These are phyloP conservation scores for Melospiza georgiana DNA, from an alignment of 2,113 vertebrate species.

Conservation along the genomic window DNA sequence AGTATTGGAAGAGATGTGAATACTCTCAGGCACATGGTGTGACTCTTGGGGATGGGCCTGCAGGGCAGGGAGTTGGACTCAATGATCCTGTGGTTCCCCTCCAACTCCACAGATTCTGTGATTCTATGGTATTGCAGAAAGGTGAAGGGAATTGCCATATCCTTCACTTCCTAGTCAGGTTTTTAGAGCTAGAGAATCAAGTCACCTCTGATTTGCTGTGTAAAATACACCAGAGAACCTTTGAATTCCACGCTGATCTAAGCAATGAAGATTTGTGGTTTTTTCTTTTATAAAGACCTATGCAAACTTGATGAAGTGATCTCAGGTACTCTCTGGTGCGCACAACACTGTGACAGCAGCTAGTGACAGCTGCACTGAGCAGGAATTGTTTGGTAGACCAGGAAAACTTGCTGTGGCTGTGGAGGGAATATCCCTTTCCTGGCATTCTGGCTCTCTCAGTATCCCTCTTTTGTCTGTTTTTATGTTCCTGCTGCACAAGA, in stretches of 20 bases:
- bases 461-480: slow-evolving; percentile 56
- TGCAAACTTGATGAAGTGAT: not conserved
- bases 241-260: not conserved
- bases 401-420: not conserved
- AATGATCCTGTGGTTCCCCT: not conserved
- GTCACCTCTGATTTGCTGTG: not conserved
- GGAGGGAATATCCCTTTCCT: slow-evolving; percentile 33
- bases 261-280: not conserved
- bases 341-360: not conserved
- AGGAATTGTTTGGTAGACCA: not conserved
- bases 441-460: slow-evolving; percentile 50
- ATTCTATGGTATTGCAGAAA: not conserved
- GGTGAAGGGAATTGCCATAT: not conserved
- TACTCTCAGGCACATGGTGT: not conserved
- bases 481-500: slow-evolving; percentile 40
- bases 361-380: not conserved
- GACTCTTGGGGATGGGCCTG: not conserved
- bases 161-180: not conserved
- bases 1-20: not conserved
- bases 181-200: not conserved
- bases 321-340: not conserved
- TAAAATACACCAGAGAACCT: not conserved
- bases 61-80: not conserved
- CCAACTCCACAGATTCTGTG: not conserved
- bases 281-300: not conserved